Base-by-base conservation (phyloP, 2,797 vertebrate genomes). In the Chromobotia macracanthus region DNA sequence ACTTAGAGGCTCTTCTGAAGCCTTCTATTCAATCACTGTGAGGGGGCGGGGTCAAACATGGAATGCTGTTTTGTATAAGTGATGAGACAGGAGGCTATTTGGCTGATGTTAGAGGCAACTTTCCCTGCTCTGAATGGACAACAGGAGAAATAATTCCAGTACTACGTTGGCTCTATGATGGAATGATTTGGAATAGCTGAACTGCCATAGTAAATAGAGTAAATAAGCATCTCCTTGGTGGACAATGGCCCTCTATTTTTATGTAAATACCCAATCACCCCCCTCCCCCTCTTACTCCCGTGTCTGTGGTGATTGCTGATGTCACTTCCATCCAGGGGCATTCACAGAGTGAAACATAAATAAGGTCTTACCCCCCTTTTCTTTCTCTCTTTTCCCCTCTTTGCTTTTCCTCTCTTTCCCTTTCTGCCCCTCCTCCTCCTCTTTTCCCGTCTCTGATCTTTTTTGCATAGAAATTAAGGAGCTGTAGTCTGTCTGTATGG, bases 181-280 rank as follows among this genome's bases (percentile, higher is more conserved):
- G 88, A 91, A 89, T 88, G 44, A 88, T 89, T 87, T 85, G 79
- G 74, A 88, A 88, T 80, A 88, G 87, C 87, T 48, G 72, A 81
- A 80, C 76, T 72, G 84, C 71, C 55, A 83, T 71, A 82, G 86
- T 38, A 64, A 35, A 35, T 88, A 86, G 88, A 90, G 88, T 84
- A 90, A 91, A 89, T 65, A 72, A 82, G 77, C 79, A 80, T 71
- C 84, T 82, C 77, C 69, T 77, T 68, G 69, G 84, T 86, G 81
- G 82, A 85, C 82, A 80, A 79, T 74, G 85, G 82, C 78, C 73
- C 80, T 83, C 83, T 85, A 91, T 93, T 92, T 82, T 92, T 84
- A 92, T 93, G 92, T 88, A 92, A 91, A 93, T 91, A 55, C 38
- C n/a, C 76, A 88, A 91, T 91, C 13, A 15, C 75, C 55, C 73